Base-by-base conservation (phyloP, 2,888 invertebrate species). In the Deilephila elpenor region DNA sequence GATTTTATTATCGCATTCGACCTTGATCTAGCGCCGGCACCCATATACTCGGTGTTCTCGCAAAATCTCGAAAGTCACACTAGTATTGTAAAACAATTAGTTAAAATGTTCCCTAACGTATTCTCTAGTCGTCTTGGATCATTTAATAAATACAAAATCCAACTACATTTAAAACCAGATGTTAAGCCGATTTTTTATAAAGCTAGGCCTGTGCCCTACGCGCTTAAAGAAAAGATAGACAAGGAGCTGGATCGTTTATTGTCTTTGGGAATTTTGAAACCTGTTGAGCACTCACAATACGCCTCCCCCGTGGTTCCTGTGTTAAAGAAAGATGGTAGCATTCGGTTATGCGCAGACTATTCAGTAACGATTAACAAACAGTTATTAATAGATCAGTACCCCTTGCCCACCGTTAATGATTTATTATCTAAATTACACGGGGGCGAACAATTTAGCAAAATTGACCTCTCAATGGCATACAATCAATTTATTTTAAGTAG, bases 1-100 rank as follows among this genome's bases (percentile, higher is more conserved):
- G 78, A 79, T 64, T 79, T 79, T 70, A 77, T 79, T 20, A 60
- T 60, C 17, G 3, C 17, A 1, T 78, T 77, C 56, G n/a, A 73
- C 0, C 53, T 79, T 11, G 64, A 77, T 25, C 19, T 78, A 14
- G 11, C 70, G 0, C 64, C 75, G 0, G 37, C 37, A 37, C 37
- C 37, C 37, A 8, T 37, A 7, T 37, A 37, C 37, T 37, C 37
- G 37, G 37, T 37, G 37, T 37, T 37, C 37, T 6, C 37, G 37
- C 37, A 37, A 37, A 37, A 37, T 37, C 37, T 37, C 37, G 70
- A 74, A 8, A 64, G 20, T n/a, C 44, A 64, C 44, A 37, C n/a
- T 37, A 19, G 17, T n/a, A 19, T 17, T 7, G 44, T 17, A 70
- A 5, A 34, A 53, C 17, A 51, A 76, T 56, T 60, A 73, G 74